A percentile compares a stretch with the other conserved stretches of the same genome.
Evolutionary conservation across 2,888 invertebrate genomes (phyloP).

Genomic region (Stenoptilia bipunctidactyla): DNA sequence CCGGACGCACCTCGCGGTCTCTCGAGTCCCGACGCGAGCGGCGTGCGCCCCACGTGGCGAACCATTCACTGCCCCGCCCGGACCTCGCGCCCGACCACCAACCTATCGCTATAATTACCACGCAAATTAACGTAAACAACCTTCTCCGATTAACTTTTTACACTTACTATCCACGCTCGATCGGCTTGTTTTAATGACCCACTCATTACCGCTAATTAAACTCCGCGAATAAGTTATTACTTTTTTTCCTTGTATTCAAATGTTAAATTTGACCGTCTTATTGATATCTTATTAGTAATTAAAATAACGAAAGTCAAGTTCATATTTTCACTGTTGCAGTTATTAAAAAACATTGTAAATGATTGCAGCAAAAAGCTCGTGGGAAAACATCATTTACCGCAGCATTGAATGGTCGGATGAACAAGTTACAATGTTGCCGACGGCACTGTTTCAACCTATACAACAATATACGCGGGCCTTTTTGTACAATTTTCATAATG

Average conservation of each 20-base stretch:
- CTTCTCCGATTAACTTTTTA: too few species aligned
- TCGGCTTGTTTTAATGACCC: too few species aligned
- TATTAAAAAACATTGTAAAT: background rate
- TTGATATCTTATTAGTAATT: too few species aligned
- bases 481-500: too few species aligned
- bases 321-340: too few species aligned
- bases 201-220: too few species aligned
- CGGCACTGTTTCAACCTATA: background rate
- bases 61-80: constrained; percentile 23
- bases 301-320: too few species aligned
- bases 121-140: constrained; percentile 16
- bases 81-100: constrained; percentile 18
- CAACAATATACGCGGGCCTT: too few species aligned
- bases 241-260: too few species aligned
- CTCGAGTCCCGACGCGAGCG: constrained; percentile 52
- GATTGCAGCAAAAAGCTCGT: background rate
- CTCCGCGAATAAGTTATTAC: too few species aligned
- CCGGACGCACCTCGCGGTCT: constrained; percentile 42
- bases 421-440: constrained; percentile 1
- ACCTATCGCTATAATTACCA: constrained; percentile 29
- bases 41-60: constrained; percentile 11
- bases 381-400: background rate
- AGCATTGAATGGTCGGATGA: background rate
- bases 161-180: too few species aligned
- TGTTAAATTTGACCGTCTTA: too few species aligned